These are phyloP conservation scores for Gorsachius magnificus DNA, from an alignment of 2,797 vertebrate species.

Conservation along the genomic window DNA sequence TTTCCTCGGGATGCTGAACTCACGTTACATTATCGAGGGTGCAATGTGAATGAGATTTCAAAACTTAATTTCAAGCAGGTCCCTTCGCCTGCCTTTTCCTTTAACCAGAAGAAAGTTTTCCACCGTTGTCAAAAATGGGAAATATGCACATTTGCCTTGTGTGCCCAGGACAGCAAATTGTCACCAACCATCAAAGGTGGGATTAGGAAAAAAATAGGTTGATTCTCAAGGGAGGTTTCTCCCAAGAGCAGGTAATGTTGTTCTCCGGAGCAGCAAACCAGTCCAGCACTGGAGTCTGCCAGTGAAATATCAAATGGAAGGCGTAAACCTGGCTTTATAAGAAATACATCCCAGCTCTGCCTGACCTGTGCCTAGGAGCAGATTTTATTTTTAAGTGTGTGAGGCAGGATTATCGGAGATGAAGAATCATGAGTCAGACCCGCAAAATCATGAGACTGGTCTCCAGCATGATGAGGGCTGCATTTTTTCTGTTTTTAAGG, in stretches of 20 bases:
- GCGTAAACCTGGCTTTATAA: not conserved
- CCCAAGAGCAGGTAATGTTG: not conserved
- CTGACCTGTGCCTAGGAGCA: not conserved
- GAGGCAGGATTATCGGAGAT: not conserved
- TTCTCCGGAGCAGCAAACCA: not conserved
- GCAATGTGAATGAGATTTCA: not conserved
- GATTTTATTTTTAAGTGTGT: slow-evolving; percentile 12
- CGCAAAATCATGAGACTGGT: not conserved
- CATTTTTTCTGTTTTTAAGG: slow-evolving; percentile 3
- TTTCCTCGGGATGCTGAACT: not conserved
- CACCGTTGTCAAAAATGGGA: not conserved
- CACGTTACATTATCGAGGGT: not conserved
- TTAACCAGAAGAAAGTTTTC: not conserved
- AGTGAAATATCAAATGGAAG: not conserved
- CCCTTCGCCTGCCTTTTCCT: not conserved
- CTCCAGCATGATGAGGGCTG: not conserved
- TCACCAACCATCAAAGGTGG: not conserved
- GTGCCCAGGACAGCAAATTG: not conserved
- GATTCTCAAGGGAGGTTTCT: not conserved
- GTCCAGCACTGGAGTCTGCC: not conserved
- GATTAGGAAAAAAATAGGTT: not conserved
- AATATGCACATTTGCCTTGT: not conserved
- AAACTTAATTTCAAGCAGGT: not conserved
- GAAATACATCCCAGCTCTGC: not conserved
- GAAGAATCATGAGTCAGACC: slow-evolving; percentile 25